Evolutionary conservation across 2,113 vertebrate genomes (phyloP), one percentile per base, ranked within the genome.

Genomic region (Campylomormyrus tamandua): DNA sequence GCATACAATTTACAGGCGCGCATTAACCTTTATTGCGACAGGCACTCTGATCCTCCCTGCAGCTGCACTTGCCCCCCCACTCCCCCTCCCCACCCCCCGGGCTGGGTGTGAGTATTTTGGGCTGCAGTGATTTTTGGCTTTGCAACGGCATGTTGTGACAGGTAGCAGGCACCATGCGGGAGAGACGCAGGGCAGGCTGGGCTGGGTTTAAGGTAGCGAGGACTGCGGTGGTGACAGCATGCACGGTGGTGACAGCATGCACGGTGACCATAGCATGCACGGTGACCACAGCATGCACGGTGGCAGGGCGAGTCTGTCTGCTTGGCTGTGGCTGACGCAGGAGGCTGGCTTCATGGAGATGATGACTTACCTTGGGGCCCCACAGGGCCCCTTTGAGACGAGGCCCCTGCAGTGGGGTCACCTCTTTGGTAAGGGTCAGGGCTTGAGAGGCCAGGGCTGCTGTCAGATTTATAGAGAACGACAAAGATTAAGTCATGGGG

Each of bases 81-180:
- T 17, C 0, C 52, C 13, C 13, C 13, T 52, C 13, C 13, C 50
- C 49, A 50, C 3, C 11, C 49, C 52, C 52, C 0, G 52, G 58
- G n/a, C 88, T 35, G 70, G 15, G 48, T 49, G 42, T 42, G 39
- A 48, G 46, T 50, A 35, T 89, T 74, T 46, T 31, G 24, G 62
- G 88, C 45, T 66, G 62, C 58, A 17, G 27, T 89, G 88, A 89
- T 77, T 89, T 77, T 77, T 89, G n/a, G 45, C 11, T 89, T 48
- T 49, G 49, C 49, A 35, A 3, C 1, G 31, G n/a, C 31, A 17
- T 56, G 5, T 53, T 39, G 62, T 66, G 62, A 66, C 62, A 66
- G 62, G 62, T 66, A 27, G 62, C 62, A 66, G 62, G n/a, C n/a
- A 27, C 24, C n/a, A 10, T 27, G 9, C 9, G 9, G 8, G 62